These are phyloP conservation scores for Rotaria magnacalcarata DNA, from an alignment of 2,888 invertebrate genomes.

Conservation along the genomic window DNA sequence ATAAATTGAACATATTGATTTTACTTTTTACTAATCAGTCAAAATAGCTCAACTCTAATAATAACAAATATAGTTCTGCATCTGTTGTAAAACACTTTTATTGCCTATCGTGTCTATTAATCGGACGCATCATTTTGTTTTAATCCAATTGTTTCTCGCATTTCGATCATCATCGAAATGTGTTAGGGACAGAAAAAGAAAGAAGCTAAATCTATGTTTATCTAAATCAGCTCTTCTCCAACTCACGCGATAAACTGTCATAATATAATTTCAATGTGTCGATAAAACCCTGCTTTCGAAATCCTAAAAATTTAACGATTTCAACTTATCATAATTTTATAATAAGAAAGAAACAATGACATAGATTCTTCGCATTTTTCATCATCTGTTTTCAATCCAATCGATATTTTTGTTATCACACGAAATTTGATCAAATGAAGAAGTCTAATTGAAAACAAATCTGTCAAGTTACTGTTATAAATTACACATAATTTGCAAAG, in stretches of 20 bases:
- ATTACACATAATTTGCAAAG: background rate
- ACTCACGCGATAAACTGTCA: background rate
- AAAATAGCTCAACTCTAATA: background rate
- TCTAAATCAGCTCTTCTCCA: background rate
- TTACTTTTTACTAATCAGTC: too few species aligned
- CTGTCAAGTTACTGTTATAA: background rate
- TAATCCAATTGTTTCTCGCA: slow-evolving; percentile 18
- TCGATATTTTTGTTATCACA: too few species aligned
- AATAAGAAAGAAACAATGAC: too few species aligned
- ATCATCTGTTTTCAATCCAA: slow-evolving; percentile 17
- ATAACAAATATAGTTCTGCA: background rate
- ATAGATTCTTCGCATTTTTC: too few species aligned
- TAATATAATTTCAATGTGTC: background rate
- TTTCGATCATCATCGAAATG: background rate
- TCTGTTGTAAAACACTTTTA: background rate
- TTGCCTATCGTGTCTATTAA: background rate
- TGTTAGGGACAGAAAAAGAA: background rate
- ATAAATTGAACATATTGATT: too few species aligned
- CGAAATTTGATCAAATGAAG: background rate
- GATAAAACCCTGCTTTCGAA: background rate
- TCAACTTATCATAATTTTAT: too few species aligned
- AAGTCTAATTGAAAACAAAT: slow-evolving; percentile 19
- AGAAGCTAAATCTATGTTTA: background rate
- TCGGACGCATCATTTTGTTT: background rate
- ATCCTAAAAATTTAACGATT: too few species aligned